Evolutionary conservation across 2,113 vertebrate genomes (phyloP).

Genomic region (Lampris incognitus): DNA sequence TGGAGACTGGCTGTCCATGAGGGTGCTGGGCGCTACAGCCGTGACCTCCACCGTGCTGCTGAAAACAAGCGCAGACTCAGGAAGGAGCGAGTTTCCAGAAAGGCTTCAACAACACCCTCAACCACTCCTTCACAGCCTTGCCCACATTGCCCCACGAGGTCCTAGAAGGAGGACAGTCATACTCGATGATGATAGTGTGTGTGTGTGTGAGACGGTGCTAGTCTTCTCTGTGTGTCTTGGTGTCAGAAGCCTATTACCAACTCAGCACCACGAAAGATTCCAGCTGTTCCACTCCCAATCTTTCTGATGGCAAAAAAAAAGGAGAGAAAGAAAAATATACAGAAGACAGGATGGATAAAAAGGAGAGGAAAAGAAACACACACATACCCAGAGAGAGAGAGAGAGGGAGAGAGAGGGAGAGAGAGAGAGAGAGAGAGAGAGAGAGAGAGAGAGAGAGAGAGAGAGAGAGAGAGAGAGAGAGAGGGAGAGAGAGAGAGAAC

Average conservation of each 20-base stretch:
- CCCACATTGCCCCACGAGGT: no score
- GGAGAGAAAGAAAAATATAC: neutral
- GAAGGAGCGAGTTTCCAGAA: no score
- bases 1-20: no score
- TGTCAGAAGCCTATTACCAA: conserved; percentile 45
- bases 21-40: no score
- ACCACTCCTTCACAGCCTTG: no score
- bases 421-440: conserved; percentile 32
- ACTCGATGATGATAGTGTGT: neutral
- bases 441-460: neutral
- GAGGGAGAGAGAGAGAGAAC: conserved; percentile 58
- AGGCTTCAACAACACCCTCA: no score
- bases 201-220: conserved; percentile 42
- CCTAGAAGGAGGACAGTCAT: no score
- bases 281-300: conserved; percentile 70
- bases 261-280: conserved; percentile 49
- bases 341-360: no score
- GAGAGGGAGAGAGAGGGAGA: no score
- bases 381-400: neutral
- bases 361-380: conserved; percentile 33
- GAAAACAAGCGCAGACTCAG: no score
- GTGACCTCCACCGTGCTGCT: no score
- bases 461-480: conserved; percentile 34
- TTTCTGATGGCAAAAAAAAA: conserved; percentile 60
- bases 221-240: neutral